These are phyloP conservation scores for Cynocephalus volans DNA, from an alignment of 2,113 vertebrate genomes.

Conservation along the genomic window DNA sequence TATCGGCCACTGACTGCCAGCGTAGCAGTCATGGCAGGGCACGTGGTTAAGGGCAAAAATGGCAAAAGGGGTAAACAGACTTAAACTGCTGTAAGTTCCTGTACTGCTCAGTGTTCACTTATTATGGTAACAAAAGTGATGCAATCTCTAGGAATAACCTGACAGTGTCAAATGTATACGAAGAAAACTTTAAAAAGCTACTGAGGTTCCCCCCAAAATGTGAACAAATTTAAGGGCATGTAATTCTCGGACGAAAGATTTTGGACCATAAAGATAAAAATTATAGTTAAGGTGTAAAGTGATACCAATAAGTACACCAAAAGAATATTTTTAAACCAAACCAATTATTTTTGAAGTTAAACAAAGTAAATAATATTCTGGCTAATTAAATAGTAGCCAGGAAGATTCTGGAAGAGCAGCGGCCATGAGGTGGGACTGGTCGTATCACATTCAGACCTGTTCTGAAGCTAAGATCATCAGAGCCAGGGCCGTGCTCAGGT, in stretches of 20 bases:
- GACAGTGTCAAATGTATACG: fast-evolving
- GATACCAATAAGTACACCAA: neutral
- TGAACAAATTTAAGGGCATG: neutral
- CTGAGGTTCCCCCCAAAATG: no score
- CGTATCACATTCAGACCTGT: neutral
- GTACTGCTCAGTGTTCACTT: neutral
- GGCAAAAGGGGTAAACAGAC: fast-evolving
- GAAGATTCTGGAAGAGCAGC: neutral
- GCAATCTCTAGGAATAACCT: neutral
- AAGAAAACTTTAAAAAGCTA: neutral
- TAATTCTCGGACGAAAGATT: neutral
- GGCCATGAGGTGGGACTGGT: no score
- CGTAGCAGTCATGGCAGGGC: neutral
- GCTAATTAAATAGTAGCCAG: neutral
- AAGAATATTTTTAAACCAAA: neutral
- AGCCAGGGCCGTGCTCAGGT: neutral
- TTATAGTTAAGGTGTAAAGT: neutral
- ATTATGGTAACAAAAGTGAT: fast-evolving
- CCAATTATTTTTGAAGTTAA: neutral
- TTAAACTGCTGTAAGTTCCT: neutral
- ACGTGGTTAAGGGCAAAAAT: neutral
- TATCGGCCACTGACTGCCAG: fast-evolving
- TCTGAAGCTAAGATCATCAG: neutral
- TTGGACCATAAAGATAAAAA: neutral
- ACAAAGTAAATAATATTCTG: neutral